These are phyloP conservation scores for Aplochiton taeniatus DNA, from an alignment of 2,797 vertebrate genomes.

Conservation along the genomic window DNA sequence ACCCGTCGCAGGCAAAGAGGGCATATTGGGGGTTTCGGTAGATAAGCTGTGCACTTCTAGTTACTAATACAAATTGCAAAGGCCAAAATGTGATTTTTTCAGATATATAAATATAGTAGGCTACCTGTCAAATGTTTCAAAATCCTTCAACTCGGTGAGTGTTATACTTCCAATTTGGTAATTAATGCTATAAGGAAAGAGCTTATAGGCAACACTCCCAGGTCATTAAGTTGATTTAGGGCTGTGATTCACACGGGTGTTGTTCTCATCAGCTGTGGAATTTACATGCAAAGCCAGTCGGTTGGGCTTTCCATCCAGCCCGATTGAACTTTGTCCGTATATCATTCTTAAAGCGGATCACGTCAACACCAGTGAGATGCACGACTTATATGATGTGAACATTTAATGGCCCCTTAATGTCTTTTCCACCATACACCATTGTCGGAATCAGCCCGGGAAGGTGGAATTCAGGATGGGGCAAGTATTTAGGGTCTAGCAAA, in stretches of 20 bases:
- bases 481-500: constrained; percentile 55
- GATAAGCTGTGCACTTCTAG: no score
- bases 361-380: constrained; percentile 21
- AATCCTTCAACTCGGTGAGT: no score
- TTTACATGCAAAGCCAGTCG: constrained; percentile 45
- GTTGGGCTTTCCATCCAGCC: constrained; percentile 23
- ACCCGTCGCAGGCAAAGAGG: no score
- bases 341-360: constrained; percentile 47
- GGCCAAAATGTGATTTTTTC: no score
- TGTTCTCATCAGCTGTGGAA: constrained; percentile 37
- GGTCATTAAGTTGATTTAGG: constrained; percentile 62
- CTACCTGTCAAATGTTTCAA: no score
- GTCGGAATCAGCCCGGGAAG: constrained; percentile 25
- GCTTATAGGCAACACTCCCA: not conserved
- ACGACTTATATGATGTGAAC: constrained; percentile 21
- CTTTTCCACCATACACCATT: constrained; percentile 27
- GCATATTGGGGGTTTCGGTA: no score
- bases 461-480: constrained; percentile 37
- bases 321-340: constrained; percentile 37
- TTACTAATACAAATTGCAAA: no score
- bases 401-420: constrained; percentile 44
- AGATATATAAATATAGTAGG: no score
- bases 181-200: not conserved
- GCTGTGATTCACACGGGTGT: constrained; percentile 8
- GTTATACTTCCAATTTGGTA: no score